A percentile compares a stretch with the other conserved stretches of the same genome.
Conservation (phyloP, 2,797 vertebrate species). For the Allobates femoralis region DNA sequence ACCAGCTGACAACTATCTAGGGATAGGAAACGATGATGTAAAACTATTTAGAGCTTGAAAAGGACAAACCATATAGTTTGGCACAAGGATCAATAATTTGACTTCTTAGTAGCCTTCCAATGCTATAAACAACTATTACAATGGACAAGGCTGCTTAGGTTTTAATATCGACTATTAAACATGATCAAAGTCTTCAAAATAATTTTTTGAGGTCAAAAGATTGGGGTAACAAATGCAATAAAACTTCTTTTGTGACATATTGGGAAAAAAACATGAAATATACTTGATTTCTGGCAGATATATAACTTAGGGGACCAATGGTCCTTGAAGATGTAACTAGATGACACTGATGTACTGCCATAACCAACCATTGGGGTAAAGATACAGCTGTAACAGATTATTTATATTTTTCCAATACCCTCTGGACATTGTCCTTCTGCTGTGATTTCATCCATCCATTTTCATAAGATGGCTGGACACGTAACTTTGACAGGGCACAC, state of each 20-base stretch:
- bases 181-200: not conserved
- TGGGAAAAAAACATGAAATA: not conserved
- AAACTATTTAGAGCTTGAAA: not conserved
- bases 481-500: not conserved
- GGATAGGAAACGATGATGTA: not conserved
- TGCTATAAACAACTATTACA: not conserved
- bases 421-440: not conserved
- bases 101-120: not conserved
- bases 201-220: not conserved
- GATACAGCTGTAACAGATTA: not conserved
- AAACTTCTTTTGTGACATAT: slow-evolving; percentile 3
- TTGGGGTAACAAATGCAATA: not conserved
- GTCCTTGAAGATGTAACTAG: not conserved
- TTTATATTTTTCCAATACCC: slow-evolving; percentile 7
- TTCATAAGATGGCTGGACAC: not conserved
- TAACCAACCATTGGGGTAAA: not conserved
- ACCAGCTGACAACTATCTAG: not conserved
- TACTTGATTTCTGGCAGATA: not conserved
- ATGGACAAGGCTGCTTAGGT: not conserved
- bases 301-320: not conserved
- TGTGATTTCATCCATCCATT: not conserved
- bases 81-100: not conserved
- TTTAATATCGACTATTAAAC: not conserved
- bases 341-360: slow-evolving; percentile 13
- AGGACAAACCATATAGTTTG: not conserved